These are phyloP conservation scores for Tinea pellionella DNA, from an alignment of 2,888 invertebrate genomes.

Conservation along the genomic window DNA sequence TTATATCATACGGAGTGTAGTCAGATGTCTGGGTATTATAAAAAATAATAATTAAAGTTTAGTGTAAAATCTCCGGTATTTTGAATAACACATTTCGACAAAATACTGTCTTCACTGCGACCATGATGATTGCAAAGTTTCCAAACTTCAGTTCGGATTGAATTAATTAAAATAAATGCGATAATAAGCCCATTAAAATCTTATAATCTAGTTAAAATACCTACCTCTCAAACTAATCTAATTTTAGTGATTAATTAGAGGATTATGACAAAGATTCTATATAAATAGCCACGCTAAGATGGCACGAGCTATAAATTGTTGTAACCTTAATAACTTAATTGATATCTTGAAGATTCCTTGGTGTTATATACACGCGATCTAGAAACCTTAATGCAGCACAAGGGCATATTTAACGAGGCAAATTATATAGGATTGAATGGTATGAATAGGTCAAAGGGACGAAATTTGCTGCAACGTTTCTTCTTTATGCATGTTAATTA, in stretches of 20 bases:
- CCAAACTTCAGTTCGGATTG: no score
- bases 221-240: not conserved
- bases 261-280: not conserved
- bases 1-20: no score
- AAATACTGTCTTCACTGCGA: no score
- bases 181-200: no score
- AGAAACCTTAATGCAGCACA: conserved; percentile 11
- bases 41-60: no score
- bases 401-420: conserved; percentile 9
- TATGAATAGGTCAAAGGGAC: conserved; percentile 4
- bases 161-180: no score
- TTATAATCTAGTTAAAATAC: no score
- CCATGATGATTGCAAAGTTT: no score
- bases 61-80: no score
- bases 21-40: no score
- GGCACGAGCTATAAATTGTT: not conserved
- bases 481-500: no score
- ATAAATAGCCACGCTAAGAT: not conserved
- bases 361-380: conserved; percentile 13
- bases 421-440: conserved; percentile 8
- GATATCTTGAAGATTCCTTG: conserved; percentile 11
- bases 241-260: conserved; percentile 5
- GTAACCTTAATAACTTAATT: conserved; percentile 7
- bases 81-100: no score
- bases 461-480: not conserved